phyloP scores from a whole-genome alignment of 2,888 invertebrate species.

The Urechis unicinctus region DNA sequence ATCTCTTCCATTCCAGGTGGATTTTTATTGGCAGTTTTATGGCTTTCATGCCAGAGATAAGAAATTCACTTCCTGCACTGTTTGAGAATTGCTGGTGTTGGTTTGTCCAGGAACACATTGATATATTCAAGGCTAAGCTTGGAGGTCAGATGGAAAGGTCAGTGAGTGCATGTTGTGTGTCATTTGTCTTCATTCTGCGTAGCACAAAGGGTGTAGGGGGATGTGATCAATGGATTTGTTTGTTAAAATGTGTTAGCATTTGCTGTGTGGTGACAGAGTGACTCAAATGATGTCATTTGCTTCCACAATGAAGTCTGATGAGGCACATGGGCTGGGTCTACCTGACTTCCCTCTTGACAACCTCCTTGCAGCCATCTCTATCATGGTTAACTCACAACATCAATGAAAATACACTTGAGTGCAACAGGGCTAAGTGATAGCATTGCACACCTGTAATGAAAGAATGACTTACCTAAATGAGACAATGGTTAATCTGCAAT shows the following conservation, averaged over 20 bases:
- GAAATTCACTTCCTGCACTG: too few relatives aligned
- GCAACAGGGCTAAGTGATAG: not conserved
- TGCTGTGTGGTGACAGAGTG: too few relatives aligned
- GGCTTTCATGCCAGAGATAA: not conserved
- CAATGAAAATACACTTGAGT: not conserved
- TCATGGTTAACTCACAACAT: constrained; percentile 59
- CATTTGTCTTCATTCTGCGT: too few relatives aligned
- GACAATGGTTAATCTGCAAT: too few relatives aligned
- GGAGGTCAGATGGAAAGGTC: too few relatives aligned
- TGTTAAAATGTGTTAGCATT: too few relatives aligned
- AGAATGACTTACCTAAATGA: not conserved
- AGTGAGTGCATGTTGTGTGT: too few relatives aligned
- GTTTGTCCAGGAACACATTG: too few relatives aligned
- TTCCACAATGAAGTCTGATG: constrained; percentile 71
- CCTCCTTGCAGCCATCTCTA: constrained; percentile 61
- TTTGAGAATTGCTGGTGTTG: too few relatives aligned
- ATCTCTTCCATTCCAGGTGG: constrained; percentile 54
- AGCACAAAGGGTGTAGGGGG: too few relatives aligned
- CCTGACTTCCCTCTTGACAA: constrained; percentile 89
- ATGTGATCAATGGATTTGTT: too few relatives aligned
- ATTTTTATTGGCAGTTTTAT: not conserved
- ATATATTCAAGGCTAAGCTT: too few relatives aligned
- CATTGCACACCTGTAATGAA: not conserved
- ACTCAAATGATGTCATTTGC: constrained; percentile 69
- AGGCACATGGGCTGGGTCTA: constrained; percentile 65